These are phyloP conservation scores for Danio choprae DNA, from an alignment of 2,797 vertebrate species.

Conservation along the genomic window DNA sequence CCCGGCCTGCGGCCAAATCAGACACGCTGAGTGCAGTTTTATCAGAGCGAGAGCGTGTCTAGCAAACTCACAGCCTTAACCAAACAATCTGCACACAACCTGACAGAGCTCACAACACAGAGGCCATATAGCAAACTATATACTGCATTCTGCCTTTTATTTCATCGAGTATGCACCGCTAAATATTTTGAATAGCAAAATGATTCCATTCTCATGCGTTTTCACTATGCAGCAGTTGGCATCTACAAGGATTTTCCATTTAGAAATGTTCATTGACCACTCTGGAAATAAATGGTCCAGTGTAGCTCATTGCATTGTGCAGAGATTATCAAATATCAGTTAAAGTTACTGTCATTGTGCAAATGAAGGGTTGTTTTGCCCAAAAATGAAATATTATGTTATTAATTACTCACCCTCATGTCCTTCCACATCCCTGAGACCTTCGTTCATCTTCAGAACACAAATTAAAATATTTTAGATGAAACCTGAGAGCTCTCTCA, in stretches of 20 bases:
- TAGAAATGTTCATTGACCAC: background rate
- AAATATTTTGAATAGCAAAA: background rate
- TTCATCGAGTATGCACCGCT: background rate
- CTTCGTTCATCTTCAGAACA: no score
- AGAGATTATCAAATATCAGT: no score
- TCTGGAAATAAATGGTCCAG: background rate
- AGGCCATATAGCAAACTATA: background rate
- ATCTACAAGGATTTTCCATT: background rate
- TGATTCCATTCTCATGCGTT: background rate
- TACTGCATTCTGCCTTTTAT: background rate
- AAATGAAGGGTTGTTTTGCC: no score
- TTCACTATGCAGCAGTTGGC: background rate
- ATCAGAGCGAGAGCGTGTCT: slow-evolving; percentile 10
- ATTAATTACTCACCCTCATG: no score
- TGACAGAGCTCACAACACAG: background rate
- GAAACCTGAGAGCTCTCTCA: no score
- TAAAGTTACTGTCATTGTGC: no score
- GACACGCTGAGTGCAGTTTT: slow-evolving; percentile 24
- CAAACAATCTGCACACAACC: background rate
- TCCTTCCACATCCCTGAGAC: no score
- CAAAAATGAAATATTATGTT: no score
- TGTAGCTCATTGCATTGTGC: background rate
- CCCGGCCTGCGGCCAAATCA: slow-evolving; percentile 20
- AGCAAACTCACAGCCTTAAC: background rate
- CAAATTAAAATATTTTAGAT: no score